Base-by-base conservation (phyloP, 2,888 invertebrate species). In the Sphecodes monilicornis region DNA sequence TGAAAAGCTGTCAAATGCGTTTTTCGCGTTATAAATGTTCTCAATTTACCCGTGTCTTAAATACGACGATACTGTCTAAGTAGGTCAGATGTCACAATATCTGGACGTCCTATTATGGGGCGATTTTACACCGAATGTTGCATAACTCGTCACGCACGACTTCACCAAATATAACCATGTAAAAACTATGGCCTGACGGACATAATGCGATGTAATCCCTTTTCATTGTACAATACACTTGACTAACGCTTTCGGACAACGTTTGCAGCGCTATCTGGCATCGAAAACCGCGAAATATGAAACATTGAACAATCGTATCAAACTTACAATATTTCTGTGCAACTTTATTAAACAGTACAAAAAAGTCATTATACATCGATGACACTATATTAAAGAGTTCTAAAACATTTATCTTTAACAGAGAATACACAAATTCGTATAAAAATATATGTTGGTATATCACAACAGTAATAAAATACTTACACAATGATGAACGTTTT, bases 31-130 rank as follows among this genome's bases (percentile, higher is more conserved):
- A 77, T 69, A 60, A 69, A 78, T 74, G 80, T 80, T 83, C 76
- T 79, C 86, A 80, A 82, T 88, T 86, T 87, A 86, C 84, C 86
- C 86, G 86, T 86, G 91, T 80, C 82, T 90, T 84, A 86, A 84
- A 87, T 82, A 86, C 86, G 82, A 85, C 81, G 86, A 86, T 91
- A 84, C 84, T 81, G 85, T 82, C 82, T 90, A 94, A 93, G 93
- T 94, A 92, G 93, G 94, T 93, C 94, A 94, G 91, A 91, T 93
- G 92, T 93, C 91, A 92, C 92, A 90, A 92, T 91, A 89, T 89
- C 92, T 86, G 88, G 84, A 85, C 80, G 89, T 86, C 88, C 89
- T 90, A 84, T 91, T 91, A 89, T 90, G 89, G 87, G 89, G 89
- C 90, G 89, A 88, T 92, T 92, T 92, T 91, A 87, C 90, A 89